Evolutionary conservation across 2,888 invertebrate species (phyloP), one percentile per base, ranked within the genome.

Genomic region (Watsonalla binaria): DNA sequence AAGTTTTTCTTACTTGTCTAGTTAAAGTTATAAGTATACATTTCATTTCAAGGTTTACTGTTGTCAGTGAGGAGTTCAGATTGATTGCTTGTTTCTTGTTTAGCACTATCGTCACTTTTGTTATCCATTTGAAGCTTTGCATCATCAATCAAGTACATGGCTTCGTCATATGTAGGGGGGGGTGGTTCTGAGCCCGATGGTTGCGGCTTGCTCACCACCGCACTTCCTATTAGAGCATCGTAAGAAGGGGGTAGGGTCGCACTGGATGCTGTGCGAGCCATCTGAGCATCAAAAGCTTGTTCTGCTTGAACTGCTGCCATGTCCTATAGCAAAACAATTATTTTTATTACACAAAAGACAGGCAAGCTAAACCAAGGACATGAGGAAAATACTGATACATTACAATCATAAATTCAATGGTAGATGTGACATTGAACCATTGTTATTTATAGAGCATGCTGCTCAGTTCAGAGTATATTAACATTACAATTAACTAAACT

Each of bases 91-190:
- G 84, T 78, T 74, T 88, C 87, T 66, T 86, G 82, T 72, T 90
- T 90, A 58, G 75, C 75, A 70, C 66, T 78, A n/a, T 76, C 75
- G 58, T 83, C 82, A 66, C 70, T 75, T 73, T 75, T 83, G 56
- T 75, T 74, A 47, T 76, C 78, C 51, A 75, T 70, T 53, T 65
- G 70, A 47, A 78, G 69, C 66, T 91, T 91, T 56, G 85, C 89
- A 73, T 90, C 90, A 56, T 82, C 89, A 68, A 92, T 90, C 11
- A 92, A 82, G 62, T 88, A 91, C 90, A 92, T 91, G 0, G 93
- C 93, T 86, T 93, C 93, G 67, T 93, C 93, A 70, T 94, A 93
- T 11, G 93, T 91, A 0, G 93, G 93, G 5, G 93, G 93, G 9
- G 93, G 93, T 37, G 90, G 84, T 71, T 92, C 93, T 13, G 92